Percentiles rank a stretch among this genome's conserved stretches.
These are phyloP conservation scores for Phytoseiulus persimilis DNA, from an alignment of 2,888 invertebrate species.

Conservation along the genomic window DNA sequence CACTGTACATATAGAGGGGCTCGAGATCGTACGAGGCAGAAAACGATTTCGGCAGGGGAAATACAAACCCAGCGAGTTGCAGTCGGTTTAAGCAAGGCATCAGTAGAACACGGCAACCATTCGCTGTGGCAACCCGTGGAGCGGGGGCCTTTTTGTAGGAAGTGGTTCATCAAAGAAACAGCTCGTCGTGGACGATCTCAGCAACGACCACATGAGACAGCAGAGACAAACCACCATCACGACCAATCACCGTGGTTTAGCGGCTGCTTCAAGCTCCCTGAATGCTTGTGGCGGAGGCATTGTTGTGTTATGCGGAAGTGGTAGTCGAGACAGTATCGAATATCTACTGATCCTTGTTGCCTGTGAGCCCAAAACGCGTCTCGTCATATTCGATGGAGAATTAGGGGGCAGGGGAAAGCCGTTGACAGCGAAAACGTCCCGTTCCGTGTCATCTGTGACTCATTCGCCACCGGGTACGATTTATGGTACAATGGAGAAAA, in stretches of 20 bases:
- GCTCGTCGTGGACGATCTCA: neutral
- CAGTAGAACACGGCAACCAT: neutral
- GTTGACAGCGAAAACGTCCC: neutral
- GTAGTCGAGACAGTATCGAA: neutral
- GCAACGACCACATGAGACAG: neutral
- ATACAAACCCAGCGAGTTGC: too few relatives aligned
- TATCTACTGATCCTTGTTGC: neutral
- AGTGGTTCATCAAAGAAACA: neutral
- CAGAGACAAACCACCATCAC: neutral
- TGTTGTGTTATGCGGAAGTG: neutral
- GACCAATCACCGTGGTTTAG: neutral
- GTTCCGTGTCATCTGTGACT: too few relatives aligned
- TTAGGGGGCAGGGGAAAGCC: neutral
- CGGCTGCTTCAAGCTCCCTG: neutral
- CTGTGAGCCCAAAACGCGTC: too few relatives aligned
- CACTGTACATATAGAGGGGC: neutral
- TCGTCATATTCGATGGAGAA: neutral
- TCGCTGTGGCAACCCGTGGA: neutral
- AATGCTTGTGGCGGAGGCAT: neutral
- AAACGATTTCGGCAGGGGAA: neutral
- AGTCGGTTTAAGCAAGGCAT: too few relatives aligned
- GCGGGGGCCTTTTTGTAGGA: neutral
- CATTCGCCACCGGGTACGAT: too few relatives aligned
- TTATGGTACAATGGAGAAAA: too few relatives aligned
- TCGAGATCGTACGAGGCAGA: neutral